Percentiles rank a stretch among this genome's conserved stretches.
Evolutionary conservation across 2,888 invertebrate species (phyloP).

Genomic region (Leistus spinibarbis): DNA sequence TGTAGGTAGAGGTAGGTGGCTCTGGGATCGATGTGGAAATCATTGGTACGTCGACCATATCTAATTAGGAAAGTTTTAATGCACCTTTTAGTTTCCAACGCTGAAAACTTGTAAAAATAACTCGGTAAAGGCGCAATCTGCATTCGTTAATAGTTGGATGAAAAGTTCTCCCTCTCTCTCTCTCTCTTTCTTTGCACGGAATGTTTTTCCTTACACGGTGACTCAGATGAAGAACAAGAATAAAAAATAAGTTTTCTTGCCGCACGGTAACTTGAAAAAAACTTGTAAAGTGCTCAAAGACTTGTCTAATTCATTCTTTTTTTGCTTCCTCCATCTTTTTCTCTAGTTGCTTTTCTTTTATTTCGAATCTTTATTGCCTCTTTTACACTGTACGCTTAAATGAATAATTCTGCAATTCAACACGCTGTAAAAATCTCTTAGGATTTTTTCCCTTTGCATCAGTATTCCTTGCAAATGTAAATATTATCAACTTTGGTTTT

Average conservation of each 20-base stretch:
- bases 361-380: constrained; percentile 4
- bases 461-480: too few relatives aligned
- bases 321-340: background rate
- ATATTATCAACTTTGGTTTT: background rate
- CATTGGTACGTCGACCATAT: constrained; percentile 34
- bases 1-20: background rate
- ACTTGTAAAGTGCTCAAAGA: constrained; percentile 26
- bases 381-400: constrained; percentile 14
- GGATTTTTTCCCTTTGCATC: too few relatives aligned
- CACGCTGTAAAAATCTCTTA: background rate
- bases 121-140: constrained; percentile 35
- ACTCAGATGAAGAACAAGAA: background rate
- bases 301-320: constrained; percentile 30
- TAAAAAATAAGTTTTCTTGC: constrained; percentile 1
- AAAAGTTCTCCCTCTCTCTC: constrained; percentile 1
- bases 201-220: constrained; percentile 10
- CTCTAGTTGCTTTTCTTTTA: background rate
- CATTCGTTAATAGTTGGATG: constrained; percentile 37
- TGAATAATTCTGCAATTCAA: constrained; percentile 24
- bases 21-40: constrained; percentile 24
- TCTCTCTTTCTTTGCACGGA: background rate
- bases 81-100: constrained; percentile 36
- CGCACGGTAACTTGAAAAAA: constrained; percentile 14
- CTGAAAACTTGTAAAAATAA: constrained; percentile 38
- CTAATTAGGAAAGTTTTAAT: constrained; percentile 38